phyloP scores from a whole-genome alignment of 2,888 invertebrate species.

The Drosophila testacea region DNA sequence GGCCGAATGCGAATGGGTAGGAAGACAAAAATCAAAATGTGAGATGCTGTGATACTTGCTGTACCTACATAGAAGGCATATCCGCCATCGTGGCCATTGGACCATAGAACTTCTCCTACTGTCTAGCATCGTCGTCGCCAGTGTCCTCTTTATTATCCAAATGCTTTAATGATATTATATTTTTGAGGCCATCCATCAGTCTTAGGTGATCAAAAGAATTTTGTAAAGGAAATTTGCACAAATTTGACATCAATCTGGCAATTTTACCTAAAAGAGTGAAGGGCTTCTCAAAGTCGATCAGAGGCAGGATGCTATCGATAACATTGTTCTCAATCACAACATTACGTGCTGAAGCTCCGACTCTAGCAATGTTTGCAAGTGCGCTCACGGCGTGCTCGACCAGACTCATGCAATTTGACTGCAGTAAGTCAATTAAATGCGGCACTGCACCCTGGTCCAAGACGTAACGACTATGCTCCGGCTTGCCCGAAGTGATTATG shows the following conservation, averaged over 20 bases:
- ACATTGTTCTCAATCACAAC: conserved; percentile 91
- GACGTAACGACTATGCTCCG: conserved; percentile 95
- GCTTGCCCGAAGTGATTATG: conserved; percentile 97
- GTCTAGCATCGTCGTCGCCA: conserved; percentile 67
- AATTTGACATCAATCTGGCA: conserved; percentile 97
- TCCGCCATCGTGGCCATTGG: background rate
- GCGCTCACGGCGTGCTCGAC: conserved; percentile 98
- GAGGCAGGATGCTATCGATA: conserved; percentile 89
- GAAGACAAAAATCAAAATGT: conserved; percentile 20
- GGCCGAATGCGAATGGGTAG: too few species aligned
- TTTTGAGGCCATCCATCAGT: conserved; percentile 92
- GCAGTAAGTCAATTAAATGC: conserved; percentile 90
- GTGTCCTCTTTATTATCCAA: conserved; percentile 93
- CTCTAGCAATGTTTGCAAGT: conserved; percentile 97
- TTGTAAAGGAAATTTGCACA: conserved; percentile 96
- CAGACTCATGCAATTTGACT: conserved; percentile 89
- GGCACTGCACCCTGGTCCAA: conserved; percentile 94
- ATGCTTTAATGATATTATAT: conserved; percentile 93
- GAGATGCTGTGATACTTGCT: background rate
- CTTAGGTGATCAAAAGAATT: conserved; percentile 90
- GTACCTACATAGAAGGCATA: too few species aligned
- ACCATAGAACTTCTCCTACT: too few species aligned
- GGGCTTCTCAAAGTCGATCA: conserved; percentile 85
- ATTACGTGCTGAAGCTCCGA: conserved; percentile 93
- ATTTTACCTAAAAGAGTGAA: conserved; percentile 90